Conservation (phyloP, 2,113 vertebrate species). For the Heterotilapia buettikoferi region DNA sequence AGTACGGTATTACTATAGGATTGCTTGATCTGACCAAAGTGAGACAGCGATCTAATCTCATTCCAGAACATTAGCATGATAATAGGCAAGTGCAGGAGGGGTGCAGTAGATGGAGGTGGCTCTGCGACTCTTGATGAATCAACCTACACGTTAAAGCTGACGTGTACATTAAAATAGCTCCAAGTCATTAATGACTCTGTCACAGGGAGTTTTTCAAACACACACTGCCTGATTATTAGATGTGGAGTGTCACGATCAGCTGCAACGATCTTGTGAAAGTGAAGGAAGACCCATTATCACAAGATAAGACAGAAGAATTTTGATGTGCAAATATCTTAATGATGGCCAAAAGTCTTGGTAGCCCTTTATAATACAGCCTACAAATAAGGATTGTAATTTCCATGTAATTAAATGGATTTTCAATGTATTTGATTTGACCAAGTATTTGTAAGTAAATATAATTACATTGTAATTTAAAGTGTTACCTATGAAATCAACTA, state of each 20-base stretch:
- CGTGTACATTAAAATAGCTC: constrained; percentile 21
- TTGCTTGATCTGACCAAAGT: constrained; percentile 2
- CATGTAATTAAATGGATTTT: not conserved
- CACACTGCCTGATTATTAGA: constrained; percentile 10
- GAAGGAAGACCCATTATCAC: not conserved
- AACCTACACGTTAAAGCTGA: constrained; percentile 37
- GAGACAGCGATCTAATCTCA: constrained; percentile 11
- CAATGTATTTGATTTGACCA: not conserved
- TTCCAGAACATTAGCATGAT: constrained; percentile 38
- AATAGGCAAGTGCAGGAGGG: constrained; percentile 12
- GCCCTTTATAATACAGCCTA: not conserved
- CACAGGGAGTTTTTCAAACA: constrained; percentile 31
- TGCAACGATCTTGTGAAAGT: not conserved
- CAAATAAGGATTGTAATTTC: not conserved
- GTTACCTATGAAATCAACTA: not conserved
- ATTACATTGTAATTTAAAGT: not conserved
- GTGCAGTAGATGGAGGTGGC: not conserved
- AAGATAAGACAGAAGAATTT: not conserved
- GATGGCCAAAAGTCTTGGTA: not conserved
- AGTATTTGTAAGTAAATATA: not conserved
- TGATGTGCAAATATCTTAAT: not conserved
- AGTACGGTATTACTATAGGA: not conserved
- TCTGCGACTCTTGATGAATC: constrained; percentile 47
- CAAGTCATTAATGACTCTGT: constrained; percentile 21
- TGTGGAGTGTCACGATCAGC: constrained; percentile 1